Evolutionary conservation across 1,140 invertebrate genomes (phyloP), one percentile per base, ranked within the genome.

Genomic region (Pissodes strobi): DNA sequence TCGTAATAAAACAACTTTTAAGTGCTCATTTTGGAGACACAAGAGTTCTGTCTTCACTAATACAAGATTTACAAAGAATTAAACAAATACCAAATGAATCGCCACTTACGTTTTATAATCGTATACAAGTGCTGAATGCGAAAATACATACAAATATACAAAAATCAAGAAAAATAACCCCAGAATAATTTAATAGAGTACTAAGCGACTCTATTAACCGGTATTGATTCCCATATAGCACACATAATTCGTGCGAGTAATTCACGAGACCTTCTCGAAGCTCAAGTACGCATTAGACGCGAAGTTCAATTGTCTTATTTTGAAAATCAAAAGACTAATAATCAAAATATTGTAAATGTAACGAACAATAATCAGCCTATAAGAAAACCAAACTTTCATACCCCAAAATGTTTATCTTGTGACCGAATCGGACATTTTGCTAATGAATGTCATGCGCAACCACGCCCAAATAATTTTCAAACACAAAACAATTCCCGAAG

Each of bases 181-280:
- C 49, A 34, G 17, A 30, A 30, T 30, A 27, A 5, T 9, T 18
- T 52, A 34, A 52, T 52, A n/a, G 49, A 57, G 12, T n/a, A 30
- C 6, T 56, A 56, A 51, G n/a, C 53, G 17, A 13, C 49, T 6
- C n/a, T n/a, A n/a, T n/a, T n/a, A n/a, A n/a, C n/a, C n/a, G n/a
- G n/a, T n/a, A n/a, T n/a, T n/a, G n/a, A 65, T 23, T 45, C 52
- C 18, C 13, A 30, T 48, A 19, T 57, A 10, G 62, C 23, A 27
- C 43, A 25, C 8, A 38, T 64, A 10, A 64, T 64, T 34, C 39
- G 62, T 13, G 62, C 55, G n/a, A 49, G 25, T 1, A n/a, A n/a
- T n/a, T n/a, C n/a, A n/a, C n/a, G n/a, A n/a, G n/a, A n/a, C n/a
- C n/a, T n/a, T n/a, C n/a, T 58, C 15, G 43, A 58, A 38, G 41